These are phyloP conservation scores for Drosophila vallismaia DNA, from an alignment of 2,888 invertebrate genomes.

Conservation along the genomic window DNA sequence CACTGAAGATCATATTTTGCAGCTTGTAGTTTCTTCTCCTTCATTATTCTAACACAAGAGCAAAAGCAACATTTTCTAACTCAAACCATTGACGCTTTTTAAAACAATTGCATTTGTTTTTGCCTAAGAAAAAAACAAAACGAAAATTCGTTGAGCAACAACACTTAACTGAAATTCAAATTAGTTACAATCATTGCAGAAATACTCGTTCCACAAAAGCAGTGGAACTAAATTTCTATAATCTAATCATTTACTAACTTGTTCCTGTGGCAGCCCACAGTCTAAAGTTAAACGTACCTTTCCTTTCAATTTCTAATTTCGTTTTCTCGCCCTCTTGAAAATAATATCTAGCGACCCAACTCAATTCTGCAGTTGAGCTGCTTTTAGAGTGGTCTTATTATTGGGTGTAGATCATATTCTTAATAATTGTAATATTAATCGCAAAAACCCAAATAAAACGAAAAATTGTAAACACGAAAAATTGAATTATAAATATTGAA, in stretches of 20 bases:
- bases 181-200: constrained; percentile 61
- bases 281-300: constrained; percentile 9
- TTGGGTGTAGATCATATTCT: constrained; percentile 58
- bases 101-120: constrained; percentile 76
- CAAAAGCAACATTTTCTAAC: constrained; percentile 46
- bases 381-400: constrained; percentile 18
- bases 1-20: constrained; percentile 54
- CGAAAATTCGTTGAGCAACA: constrained; percentile 51
- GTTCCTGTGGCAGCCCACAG: constrained; percentile 45
- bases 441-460: constrained; percentile 44
- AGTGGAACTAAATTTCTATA: constrained; percentile 57
- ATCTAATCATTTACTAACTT: constrained; percentile 59
- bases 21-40: constrained; percentile 74
- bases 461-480: constrained; percentile 52
- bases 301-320: constrained; percentile 17
- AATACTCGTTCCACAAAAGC: constrained; percentile 66
- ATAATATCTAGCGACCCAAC: constrained; percentile 14
- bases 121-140: constrained; percentile 54
- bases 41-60: constrained; percentile 56
- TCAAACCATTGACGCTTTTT: constrained; percentile 67
- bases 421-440: constrained; percentile 55
- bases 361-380: constrained; percentile 65
- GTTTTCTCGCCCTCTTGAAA: constrained; percentile 8
- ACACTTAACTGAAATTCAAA: constrained; percentile 40
- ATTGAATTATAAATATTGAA: constrained; percentile 72